These are phyloP conservation scores for Smutsia temminckii DNA, from an alignment of 2,797 vertebrate species.

Conservation along the genomic window DNA sequence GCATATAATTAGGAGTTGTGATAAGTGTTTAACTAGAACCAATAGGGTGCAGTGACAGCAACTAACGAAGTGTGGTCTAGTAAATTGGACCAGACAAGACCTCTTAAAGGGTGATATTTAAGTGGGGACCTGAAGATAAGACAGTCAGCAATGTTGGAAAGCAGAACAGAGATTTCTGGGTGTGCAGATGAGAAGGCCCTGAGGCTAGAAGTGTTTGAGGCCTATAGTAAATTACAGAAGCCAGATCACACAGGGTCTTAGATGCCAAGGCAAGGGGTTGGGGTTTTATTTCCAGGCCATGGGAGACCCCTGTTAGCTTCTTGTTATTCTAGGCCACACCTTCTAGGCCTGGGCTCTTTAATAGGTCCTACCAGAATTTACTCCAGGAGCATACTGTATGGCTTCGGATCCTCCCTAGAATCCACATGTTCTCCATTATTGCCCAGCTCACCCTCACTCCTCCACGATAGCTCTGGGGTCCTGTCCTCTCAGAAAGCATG, in stretches of 20 bases:
- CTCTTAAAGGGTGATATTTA: not conserved
- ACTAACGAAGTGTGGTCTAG: not conserved
- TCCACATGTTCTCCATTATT: not conserved
- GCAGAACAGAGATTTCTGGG: not conserved
- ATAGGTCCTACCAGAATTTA: not conserved
- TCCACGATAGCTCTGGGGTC: not conserved
- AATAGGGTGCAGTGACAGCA: not conserved
- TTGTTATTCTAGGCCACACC: not conserved
- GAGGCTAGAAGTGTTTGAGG: not conserved
- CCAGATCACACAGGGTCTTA: not conserved
- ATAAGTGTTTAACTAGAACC: not conserved
- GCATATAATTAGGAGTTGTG: not conserved
- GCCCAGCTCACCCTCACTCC: not conserved
- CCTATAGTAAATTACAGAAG: not conserved
- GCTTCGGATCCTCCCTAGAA: not conserved
- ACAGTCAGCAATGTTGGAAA: not conserved
- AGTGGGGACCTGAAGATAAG: not conserved
- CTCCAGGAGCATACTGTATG: not conserved
- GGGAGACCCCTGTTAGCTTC: not conserved
- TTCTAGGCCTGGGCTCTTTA: not conserved
- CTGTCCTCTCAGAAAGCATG: not conserved
- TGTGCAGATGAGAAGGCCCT: not conserved
- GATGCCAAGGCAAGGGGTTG: not conserved
- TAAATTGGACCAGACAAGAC: not conserved
- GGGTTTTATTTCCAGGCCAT: not conserved